phyloP scores from a whole-genome alignment of 2,888 invertebrate species.

The Oscheius sp. region DNA sequence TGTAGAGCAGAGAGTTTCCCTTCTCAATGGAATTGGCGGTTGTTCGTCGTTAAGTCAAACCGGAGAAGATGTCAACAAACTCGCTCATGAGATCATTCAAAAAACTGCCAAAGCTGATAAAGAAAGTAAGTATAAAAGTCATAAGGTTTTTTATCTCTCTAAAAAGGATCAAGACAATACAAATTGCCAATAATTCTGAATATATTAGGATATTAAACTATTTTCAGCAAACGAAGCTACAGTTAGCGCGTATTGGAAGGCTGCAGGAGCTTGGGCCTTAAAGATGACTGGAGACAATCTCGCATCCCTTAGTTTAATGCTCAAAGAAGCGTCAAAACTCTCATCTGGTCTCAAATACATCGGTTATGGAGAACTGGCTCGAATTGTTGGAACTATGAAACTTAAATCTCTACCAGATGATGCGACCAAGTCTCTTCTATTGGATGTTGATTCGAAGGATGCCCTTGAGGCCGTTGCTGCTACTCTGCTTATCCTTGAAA shows the following conservation, averaged over 20 bases:
- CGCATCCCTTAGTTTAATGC: constrained; percentile 27
- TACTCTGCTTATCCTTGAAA: constrained; percentile 36
- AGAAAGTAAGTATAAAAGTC: constrained; percentile 34
- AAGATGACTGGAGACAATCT: constrained; percentile 20
- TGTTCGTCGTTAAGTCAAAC: constrained; percentile 23
- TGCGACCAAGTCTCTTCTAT: constrained; percentile 29
- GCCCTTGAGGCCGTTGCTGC: constrained; percentile 42
- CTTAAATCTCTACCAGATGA: constrained; percentile 33
- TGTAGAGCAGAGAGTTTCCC: constrained; percentile 36
- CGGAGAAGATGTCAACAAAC: constrained; percentile 35
- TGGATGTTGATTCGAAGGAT: constrained; percentile 47
- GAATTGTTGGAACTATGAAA: constrained; percentile 31
- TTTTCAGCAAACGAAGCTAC: constrained; percentile 44
- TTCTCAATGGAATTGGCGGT: constrained; percentile 41
- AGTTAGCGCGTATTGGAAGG: constrained; percentile 50
- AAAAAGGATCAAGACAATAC: no score
- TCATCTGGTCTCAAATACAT: constrained; percentile 37
- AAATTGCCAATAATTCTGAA: no score
- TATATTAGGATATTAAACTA: not conserved
- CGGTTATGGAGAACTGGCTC: constrained; percentile 34
- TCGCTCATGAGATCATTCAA: constrained; percentile 40
- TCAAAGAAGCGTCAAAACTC: constrained; percentile 44
- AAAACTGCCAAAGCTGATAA: constrained; percentile 48
- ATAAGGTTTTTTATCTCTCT: no score
- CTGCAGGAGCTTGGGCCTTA: constrained; percentile 38